phyloP scores from a whole-genome alignment of 2,797 vertebrate species.

The Macrochelys suwanniensis region DNA sequence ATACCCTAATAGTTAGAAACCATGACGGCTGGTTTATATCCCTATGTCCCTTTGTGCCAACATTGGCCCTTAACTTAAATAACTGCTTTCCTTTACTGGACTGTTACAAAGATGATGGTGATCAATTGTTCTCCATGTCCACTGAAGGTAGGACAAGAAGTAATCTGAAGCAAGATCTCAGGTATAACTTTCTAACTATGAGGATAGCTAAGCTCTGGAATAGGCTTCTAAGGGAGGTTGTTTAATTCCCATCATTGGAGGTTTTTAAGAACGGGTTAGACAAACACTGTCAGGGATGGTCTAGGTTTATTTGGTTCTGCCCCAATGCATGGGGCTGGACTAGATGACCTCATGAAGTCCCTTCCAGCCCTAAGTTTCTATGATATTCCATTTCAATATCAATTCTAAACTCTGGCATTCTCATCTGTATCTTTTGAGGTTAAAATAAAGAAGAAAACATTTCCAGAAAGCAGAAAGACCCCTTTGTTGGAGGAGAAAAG shows the following conservation, averaged over 20 bases:
- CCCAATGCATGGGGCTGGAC: not conserved
- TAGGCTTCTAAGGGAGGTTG: not conserved
- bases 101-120: not conserved
- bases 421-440: not conserved
- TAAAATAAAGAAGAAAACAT: not conserved
- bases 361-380: not conserved
- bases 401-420: not conserved
- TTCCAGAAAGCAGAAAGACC: not conserved
- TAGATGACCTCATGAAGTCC: not conserved
- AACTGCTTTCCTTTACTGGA: not conserved
- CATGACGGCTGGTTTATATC: not conserved
- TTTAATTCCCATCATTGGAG: not conserved
- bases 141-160: not conserved
- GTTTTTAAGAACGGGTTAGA: not conserved
- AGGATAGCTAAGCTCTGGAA: not conserved
- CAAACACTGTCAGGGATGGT: not conserved
- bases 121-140: not conserved
- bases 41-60: not conserved
- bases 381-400: not conserved
- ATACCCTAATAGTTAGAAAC: no score
- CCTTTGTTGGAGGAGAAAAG: not conserved
- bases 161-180: not conserved
- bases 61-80: not conserved
- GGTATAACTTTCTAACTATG: not conserved
- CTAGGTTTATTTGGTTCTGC: not conserved